Conservation (phyloP, 2,888 invertebrate genomes). For the Eilema sororculum region DNA sequence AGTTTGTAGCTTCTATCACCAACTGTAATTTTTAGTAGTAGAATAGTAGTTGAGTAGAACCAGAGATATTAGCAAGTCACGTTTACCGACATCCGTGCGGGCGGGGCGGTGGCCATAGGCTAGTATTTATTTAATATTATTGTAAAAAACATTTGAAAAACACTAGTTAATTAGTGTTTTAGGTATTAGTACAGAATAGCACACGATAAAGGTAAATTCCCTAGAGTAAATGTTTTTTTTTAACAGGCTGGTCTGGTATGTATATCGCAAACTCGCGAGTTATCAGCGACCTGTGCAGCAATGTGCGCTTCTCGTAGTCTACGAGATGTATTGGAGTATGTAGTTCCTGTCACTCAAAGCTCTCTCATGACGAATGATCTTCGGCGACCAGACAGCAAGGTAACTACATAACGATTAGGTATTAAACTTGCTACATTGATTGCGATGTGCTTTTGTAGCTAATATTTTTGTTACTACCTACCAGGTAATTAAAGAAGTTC, state of each 20-base stretch:
- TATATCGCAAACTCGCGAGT: constrained; percentile 65
- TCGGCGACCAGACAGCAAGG: constrained; percentile 68
- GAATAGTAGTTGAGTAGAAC: no score
- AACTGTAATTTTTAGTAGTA: no score
- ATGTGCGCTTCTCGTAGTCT: constrained; percentile 89
- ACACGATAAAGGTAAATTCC: neutral
- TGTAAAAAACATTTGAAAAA: no score
- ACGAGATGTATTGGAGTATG: constrained; percentile 76
- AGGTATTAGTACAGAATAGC: neutral
- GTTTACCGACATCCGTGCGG: no score
- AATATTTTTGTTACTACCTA: constrained; percentile 2
- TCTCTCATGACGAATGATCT: constrained; percentile 57
- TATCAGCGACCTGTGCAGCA: constrained; percentile 92
- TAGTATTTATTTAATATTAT: no score
- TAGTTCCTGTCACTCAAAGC: constrained; percentile 76
- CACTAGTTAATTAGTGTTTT: no score
- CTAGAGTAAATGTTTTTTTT: neutral
- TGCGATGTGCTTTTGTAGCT: neutral
- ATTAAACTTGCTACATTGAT: neutral
- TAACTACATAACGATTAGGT: constrained; percentile 33
- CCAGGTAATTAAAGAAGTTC: constrained; percentile 67
- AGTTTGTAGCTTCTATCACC: no score
- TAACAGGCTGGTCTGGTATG: constrained; percentile 74
- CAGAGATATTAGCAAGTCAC: no score
- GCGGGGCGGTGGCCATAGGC: no score